phyloP scores from a whole-genome alignment of 2,113 vertebrate genomes.

The Lepidothrix coronata region DNA sequence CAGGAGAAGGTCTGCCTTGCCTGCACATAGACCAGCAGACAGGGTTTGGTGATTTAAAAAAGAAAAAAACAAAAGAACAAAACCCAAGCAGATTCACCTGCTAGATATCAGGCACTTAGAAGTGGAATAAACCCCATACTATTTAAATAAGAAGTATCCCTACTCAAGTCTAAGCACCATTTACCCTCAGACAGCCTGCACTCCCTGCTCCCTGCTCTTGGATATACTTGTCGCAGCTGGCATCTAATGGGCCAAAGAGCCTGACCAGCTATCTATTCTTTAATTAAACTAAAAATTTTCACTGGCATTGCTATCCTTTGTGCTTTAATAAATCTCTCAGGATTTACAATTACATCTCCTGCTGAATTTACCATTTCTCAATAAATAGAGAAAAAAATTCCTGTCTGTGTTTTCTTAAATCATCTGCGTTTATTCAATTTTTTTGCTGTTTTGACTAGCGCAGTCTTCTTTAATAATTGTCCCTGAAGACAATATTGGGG shows the following conservation, averaged over 20 bases:
- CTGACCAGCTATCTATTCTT: neutral
- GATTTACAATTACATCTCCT: neutral
- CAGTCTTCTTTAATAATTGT: neutral
- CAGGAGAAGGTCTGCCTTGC: neutral
- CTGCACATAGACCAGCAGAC: neutral
- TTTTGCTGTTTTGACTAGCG: neutral
- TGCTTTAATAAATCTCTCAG: neutral
- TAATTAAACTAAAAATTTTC: neutral
- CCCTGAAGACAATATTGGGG: neutral
- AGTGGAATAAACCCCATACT: neutral
- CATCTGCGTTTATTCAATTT: neutral
- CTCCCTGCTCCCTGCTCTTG: too few relatives aligned
- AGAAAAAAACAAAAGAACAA: neutral
- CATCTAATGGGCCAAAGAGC: neutral
- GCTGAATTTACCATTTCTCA: neutral
- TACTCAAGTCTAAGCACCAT: rapidly evolving
- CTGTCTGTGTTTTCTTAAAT: neutral
- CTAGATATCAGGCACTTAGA: neutral
- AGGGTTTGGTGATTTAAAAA: neutral
- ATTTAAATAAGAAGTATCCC: neutral
- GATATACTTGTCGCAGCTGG: rapidly evolving
- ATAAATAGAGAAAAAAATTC: neutral
- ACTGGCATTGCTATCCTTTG: neutral
- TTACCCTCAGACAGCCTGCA: neutral
- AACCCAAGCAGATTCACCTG: neutral